A percentile compares a stretch with the other conserved stretches of the same genome.
Evolutionary conservation across 2,888 invertebrate genomes (phyloP).

Genomic region (Caenorhabditis zanzibari): DNA sequence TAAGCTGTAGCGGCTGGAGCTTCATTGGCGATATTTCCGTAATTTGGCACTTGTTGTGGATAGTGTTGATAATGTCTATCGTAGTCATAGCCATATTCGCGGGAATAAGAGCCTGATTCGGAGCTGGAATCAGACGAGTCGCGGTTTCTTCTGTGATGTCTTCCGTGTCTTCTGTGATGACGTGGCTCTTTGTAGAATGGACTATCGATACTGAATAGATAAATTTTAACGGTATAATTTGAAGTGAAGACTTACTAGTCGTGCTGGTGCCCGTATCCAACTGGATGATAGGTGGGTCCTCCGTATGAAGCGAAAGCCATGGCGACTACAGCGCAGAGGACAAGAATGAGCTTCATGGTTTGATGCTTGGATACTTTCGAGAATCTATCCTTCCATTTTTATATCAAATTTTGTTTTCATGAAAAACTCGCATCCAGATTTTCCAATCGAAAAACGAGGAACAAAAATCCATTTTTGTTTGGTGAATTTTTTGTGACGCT

Average conservation of each 20-base stretch:
- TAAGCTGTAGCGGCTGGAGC: slow-evolving; percentile 27
- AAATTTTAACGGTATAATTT: background rate
- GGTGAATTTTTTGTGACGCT: background rate
- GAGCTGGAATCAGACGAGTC: slow-evolving; percentile 34
- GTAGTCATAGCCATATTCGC: slow-evolving; percentile 6
- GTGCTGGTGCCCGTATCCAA: background rate
- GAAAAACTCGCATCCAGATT: background rate
- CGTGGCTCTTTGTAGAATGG: slow-evolving; percentile 44
- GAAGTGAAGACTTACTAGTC: background rate
- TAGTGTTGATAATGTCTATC: slow-evolving; percentile 11
- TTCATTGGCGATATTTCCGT: slow-evolving; percentile 32
- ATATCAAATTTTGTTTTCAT: slow-evolving; percentile 40
- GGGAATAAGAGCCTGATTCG: slow-evolving; percentile 23
- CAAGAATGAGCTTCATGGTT: slow-evolving; percentile 52
- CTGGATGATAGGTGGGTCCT: slow-evolving; percentile 8
- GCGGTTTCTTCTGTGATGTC: slow-evolving; percentile 10
- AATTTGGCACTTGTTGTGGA: background rate
- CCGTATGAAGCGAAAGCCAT: slow-evolving; percentile 24
- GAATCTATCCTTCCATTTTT: background rate
- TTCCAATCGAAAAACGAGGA: slow-evolving; percentile 13
- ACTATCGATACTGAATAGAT: slow-evolving; percentile 8
- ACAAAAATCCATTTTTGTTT: slow-evolving; percentile 7
- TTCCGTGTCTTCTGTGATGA: slow-evolving; percentile 20
- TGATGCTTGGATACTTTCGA: slow-evolving; percentile 16
- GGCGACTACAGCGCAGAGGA: slow-evolving; percentile 41